These are phyloP conservation scores for Carpatolechia fugitivella DNA, from an alignment of 2,888 invertebrate species.

Conservation along the genomic window DNA sequence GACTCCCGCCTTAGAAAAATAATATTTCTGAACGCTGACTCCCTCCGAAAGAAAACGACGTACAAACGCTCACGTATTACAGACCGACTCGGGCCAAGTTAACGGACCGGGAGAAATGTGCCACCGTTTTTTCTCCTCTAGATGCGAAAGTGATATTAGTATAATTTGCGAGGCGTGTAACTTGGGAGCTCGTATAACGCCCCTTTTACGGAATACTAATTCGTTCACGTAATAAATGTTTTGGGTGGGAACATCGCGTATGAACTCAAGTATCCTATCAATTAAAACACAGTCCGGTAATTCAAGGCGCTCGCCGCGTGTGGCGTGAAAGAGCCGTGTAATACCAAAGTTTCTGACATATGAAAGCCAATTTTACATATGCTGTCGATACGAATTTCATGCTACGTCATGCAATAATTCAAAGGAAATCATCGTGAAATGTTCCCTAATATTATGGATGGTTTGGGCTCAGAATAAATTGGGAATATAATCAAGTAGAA, in stretches of 20 bases:
- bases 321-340: slow-evolving; percentile 20
- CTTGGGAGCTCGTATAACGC: slow-evolving; percentile 9
- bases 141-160: slow-evolving; percentile 52
- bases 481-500: neutral
- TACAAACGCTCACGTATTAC: slow-evolving; percentile 64
- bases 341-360: slow-evolving; percentile 28
- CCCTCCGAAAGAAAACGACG: slow-evolving; percentile 58
- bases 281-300: neutral
- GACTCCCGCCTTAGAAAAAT: slow-evolving; percentile 69
- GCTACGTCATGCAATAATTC: slow-evolving; percentile 22
- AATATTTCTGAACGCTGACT: slow-evolving; percentile 69
- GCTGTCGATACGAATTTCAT: slow-evolving; percentile 25
- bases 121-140: slow-evolving; percentile 45
- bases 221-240: neutral
- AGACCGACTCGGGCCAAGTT: slow-evolving; percentile 60
- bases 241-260: neutral
- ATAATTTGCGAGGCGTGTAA: slow-evolving; percentile 39
- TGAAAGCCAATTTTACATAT: slow-evolving; percentile 32
- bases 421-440: slow-evolving; percentile 15
- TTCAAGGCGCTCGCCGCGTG: neutral
- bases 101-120: slow-evolving; percentile 57
- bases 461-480: neutral
- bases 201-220: slow-evolving; percentile 8
- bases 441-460: slow-evolving; percentile 2
- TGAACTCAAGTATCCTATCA: neutral